A percentile compares a stretch with the other conserved stretches of the same genome.
phyloP scores from a whole-genome alignment of 1,140 invertebrate genomes.

The Leptinotarsa texana region DNA sequence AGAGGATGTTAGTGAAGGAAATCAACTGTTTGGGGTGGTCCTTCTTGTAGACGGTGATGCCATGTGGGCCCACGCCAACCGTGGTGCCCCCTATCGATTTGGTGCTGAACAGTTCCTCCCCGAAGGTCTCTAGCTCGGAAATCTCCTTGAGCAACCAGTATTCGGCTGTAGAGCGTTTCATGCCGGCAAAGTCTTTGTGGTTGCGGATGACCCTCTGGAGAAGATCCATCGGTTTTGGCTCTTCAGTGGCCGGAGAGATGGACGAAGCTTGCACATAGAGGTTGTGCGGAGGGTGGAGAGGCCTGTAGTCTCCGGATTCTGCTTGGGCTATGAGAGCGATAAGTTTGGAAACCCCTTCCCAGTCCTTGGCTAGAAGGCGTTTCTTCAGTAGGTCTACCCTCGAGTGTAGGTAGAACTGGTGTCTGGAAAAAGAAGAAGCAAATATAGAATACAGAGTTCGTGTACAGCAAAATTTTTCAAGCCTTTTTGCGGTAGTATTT shows the following conservation, averaged over 20 bases:
- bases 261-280: conserved; percentile 58
- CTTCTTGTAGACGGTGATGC: conserved; percentile 72
- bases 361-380: conserved; percentile 68
- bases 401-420: conserved; percentile 83
- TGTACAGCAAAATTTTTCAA: too few species aligned
- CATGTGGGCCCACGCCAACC: conserved; percentile 78
- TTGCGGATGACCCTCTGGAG: conserved; percentile 66
- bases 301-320: conserved; percentile 71
- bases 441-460: background rate
- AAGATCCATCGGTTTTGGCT: conserved; percentile 66
- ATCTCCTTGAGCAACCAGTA: conserved; percentile 82
- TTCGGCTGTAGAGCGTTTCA: conserved; percentile 67
- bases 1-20: conserved; percentile 80
- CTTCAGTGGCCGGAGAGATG: conserved; percentile 53
- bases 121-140: conserved; percentile 76
- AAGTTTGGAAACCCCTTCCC: conserved; percentile 71
- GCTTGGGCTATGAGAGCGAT: conserved; percentile 76
- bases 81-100: conserved; percentile 57
- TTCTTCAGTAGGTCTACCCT: conserved; percentile 74
- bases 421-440: conserved; percentile 58
- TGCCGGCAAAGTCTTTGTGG: conserved; percentile 64
- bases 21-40: conserved; percentile 70
- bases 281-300: conserved; percentile 61
- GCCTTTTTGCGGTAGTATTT: too few species aligned
- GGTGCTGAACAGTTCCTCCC: conserved; percentile 80